These are phyloP conservation scores for Brachypterus glaber DNA, from an alignment of 2,888 invertebrate species.

Conservation along the genomic window DNA sequence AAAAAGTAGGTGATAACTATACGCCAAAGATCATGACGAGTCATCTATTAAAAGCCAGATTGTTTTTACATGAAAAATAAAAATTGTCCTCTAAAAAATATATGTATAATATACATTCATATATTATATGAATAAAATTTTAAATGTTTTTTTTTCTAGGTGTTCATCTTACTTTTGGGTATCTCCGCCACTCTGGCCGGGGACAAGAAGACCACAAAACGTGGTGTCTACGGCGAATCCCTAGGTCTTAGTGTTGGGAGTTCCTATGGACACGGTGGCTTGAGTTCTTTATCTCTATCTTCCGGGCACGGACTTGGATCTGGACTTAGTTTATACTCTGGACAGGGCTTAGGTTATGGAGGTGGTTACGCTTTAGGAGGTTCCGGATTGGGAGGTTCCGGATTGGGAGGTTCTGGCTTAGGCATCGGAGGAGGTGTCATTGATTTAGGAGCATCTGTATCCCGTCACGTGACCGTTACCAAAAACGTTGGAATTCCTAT, in stretches of 20 bases:
- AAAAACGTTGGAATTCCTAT: slow-evolving; percentile 44
- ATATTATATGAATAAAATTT: too few species aligned
- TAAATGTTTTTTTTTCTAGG: slow-evolving; percentile 34
- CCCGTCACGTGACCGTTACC: slow-evolving; percentile 38
- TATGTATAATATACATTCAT: too few species aligned
- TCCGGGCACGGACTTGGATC: slow-evolving; percentile 14
- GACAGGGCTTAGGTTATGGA: slow-evolving; percentile 2
- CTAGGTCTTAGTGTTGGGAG: slow-evolving; percentile 30
- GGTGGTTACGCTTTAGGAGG: slow-evolving; percentile 16
- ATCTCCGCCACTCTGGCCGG: slow-evolving; percentile 37
- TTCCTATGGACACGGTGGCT: slow-evolving; percentile 26
- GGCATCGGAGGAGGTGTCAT: slow-evolving; percentile 16
- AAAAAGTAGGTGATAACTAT: too few species aligned
- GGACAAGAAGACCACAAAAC: slow-evolving; percentile 39
- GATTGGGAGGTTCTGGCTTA: slow-evolving; percentile 8
- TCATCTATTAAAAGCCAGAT: too few species aligned
- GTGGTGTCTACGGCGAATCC: slow-evolving; percentile 41
- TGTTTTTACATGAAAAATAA: too few species aligned
- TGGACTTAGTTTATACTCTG: slow-evolving; percentile 5
- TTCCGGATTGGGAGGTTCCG: slow-evolving; percentile 17
- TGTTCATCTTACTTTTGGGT: slow-evolving; percentile 40
- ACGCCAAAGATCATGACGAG: too few species aligned
- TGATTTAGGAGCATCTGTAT: slow-evolving; percentile 29
- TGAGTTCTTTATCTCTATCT: slow-evolving; percentile 13
- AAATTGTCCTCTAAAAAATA: too few species aligned